A percentile compares a stretch with the other conserved stretches of the same genome.
Conservation (phyloP, 1,140 invertebrate genomes). For the Trichogramma pretiosum region DNA sequence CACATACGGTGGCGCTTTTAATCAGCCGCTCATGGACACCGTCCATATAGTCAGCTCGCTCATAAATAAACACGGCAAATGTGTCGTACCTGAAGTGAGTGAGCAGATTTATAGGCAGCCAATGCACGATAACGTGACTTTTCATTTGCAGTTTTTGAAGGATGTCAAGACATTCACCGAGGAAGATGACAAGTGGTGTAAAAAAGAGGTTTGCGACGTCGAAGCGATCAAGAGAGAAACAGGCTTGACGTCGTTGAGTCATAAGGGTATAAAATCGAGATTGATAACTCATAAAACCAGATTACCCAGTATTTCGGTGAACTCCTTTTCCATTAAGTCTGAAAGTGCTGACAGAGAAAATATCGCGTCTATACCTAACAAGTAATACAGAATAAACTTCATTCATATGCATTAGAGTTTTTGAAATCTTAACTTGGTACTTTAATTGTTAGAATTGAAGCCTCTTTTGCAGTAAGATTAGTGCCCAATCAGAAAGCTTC, state of each 20-base stretch:
- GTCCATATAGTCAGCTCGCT: conserved; percentile 13
- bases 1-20: conserved; percentile 22
- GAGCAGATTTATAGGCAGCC: too few relatives aligned
- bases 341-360: conserved; percentile 41
- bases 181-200: conserved; percentile 46
- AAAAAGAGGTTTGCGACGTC: conserved; percentile 49
- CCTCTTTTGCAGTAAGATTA: conserved; percentile 59
- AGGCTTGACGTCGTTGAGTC: conserved; percentile 32
- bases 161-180: conserved; percentile 42
- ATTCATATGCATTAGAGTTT: neutral
- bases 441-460: conserved; percentile 48
- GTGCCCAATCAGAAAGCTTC: conserved; percentile 47
- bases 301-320: conserved; percentile 50
- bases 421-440: neutral
- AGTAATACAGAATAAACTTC: conserved; percentile 14
- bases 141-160: conserved; percentile 14
- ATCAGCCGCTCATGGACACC: conserved; percentile 23
- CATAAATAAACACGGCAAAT: conserved; percentile 19
- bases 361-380: conserved; percentile 15
- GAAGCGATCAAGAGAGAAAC: conserved; percentile 46
- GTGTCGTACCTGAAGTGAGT: conserved; percentile 16
- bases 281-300: conserved; percentile 51
- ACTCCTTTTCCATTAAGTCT: conserved; percentile 59
- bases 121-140: neutral
- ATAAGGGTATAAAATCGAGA: conserved; percentile 23